A percentile compares a stretch with the other conserved stretches of the same genome.
Evolutionary conservation across 1,140 invertebrate species (phyloP).

Genomic region (Tetramorium alpestre): DNA sequence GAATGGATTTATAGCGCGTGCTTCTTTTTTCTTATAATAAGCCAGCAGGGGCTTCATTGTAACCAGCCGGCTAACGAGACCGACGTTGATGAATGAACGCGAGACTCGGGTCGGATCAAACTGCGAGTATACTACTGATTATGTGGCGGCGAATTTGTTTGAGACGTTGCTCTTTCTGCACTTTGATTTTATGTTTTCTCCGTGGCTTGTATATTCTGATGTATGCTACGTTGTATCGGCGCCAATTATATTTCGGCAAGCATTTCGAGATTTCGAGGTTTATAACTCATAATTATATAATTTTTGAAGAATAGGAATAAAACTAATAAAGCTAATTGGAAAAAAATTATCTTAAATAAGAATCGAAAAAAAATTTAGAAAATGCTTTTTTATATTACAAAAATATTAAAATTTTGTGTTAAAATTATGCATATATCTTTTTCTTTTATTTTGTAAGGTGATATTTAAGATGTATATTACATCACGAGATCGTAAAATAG

Average conservation of each 20-base stretch:
- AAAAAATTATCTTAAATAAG: not conserved
- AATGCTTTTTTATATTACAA: not conserved
- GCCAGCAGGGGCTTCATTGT: constrained; percentile 22
- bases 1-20: constrained; percentile 66
- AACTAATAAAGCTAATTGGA: not conserved
- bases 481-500: not conserved
- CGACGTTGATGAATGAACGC: constrained; percentile 71
- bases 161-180: not conserved
- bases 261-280: not conserved
- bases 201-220: not conserved
- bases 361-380: not conserved
- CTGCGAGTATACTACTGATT: constrained; percentile 25
- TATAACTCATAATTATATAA: not conserved
- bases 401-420: not conserved
- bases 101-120: constrained; percentile 37
- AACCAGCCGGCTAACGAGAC: constrained; percentile 62
- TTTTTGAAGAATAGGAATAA: not conserved
- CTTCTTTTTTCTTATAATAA: constrained; percentile 69
- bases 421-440: not conserved
- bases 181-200: not conserved
- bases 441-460: not conserved
- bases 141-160: not conserved
- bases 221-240: not conserved
- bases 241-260: not conserved
- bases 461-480: not conserved